Evolutionary conservation across 2,113 vertebrate species (phyloP).

Genomic region (Cephalophus harveyi): DNA sequence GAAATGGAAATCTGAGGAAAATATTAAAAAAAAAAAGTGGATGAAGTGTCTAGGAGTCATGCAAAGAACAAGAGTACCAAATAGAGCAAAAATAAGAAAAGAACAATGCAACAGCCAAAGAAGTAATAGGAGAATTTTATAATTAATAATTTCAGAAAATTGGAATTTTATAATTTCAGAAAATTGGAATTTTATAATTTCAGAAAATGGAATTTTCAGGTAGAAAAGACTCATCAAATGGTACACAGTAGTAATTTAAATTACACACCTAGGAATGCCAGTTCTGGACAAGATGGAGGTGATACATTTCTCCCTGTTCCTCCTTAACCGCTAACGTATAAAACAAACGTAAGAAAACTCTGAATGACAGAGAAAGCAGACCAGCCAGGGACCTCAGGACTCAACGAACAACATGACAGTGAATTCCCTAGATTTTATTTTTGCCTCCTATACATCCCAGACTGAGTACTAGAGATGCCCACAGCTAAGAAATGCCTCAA

Average conservation of each 20-base stretch:
- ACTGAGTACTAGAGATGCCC: not conserved
- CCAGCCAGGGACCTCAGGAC: not conserved
- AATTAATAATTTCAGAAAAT: not conserved
- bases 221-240: not conserved
- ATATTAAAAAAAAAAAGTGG: not conserved
- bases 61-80: not conserved
- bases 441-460: not conserved
- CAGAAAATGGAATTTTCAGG: not conserved
- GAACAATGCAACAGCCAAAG: not conserved
- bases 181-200: not conserved
- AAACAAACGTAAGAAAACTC: not conserved
- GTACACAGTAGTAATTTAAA: not conserved
- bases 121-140: not conserved
- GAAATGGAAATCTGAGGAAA: not conserved
- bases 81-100: not conserved
- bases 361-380: not conserved
- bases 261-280: not conserved
- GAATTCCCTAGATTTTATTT: not conserved
- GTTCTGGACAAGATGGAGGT: not conserved
- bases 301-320: not conserved
- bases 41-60: not conserved
- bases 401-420: not conserved
- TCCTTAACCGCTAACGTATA: not conserved
- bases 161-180: not conserved
- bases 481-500: not conserved